Percentiles rank a stretch among this genome's conserved stretches.
These are phyloP conservation scores for Henricia sp. DNA, from an alignment of 53 echinoderm and acorn worm genomes.

Conservation along the genomic window DNA sequence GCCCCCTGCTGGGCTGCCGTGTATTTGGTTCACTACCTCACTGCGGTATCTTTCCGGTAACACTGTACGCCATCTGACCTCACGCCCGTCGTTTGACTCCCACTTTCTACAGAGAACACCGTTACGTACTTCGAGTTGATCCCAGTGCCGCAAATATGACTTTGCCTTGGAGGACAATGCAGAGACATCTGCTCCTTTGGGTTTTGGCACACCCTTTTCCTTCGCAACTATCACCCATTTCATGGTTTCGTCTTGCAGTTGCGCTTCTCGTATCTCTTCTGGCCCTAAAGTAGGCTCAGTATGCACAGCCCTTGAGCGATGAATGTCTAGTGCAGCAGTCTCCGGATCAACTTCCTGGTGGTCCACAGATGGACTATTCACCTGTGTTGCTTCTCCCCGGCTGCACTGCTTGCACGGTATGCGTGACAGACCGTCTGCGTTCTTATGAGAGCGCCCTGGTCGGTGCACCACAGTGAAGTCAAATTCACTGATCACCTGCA, in stretches of 20 bases:
- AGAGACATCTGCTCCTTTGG: no score
- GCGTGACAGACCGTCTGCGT: no score
- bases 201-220: no score
- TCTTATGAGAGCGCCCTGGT: not conserved
- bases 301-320: not conserved
- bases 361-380: no score
- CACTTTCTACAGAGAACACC: slow-evolving; percentile 33
- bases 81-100: slow-evolving; percentile 33
- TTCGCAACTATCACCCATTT: no score
- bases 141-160: no score
- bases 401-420: not conserved
- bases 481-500: no score
- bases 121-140: not conserved
- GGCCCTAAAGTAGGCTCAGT: no score
- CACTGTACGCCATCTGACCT: slow-evolving; percentile 28
- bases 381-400: not conserved
- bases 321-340: not conserved
- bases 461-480: slow-evolving; percentile 6
- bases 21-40: slow-evolving; percentile 55
- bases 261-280: no score
- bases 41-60: not conserved
- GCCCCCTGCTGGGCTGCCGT: slow-evolving; percentile 52
- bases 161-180: no score
- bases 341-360: not conserved
- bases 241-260: no score